phyloP scores from a whole-genome alignment of 2,113 vertebrate genomes.

The Salvelinus fontinalis region DNA sequence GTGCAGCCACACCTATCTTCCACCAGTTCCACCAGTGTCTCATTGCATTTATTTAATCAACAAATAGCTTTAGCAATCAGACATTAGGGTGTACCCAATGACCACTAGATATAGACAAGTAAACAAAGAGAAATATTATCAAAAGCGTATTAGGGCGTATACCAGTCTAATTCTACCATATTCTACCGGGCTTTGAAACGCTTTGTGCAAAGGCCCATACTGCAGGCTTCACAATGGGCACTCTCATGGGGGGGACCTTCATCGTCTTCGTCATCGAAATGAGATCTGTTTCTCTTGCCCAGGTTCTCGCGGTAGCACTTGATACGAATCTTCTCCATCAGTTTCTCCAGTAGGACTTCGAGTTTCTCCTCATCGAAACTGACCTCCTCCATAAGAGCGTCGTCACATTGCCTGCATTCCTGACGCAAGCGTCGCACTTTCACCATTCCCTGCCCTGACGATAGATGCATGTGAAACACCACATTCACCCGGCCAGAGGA shows the following conservation, averaged over 20 bases:
- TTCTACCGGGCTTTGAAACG: not conserved
- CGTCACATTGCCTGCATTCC: constrained; percentile 6
- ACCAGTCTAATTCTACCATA: too few relatives aligned
- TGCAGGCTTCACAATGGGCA: not conserved
- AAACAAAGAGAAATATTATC: too few relatives aligned
- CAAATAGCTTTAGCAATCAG: too few relatives aligned
- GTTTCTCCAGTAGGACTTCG: constrained; percentile 7
- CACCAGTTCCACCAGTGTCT: too few relatives aligned
- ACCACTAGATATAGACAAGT: too few relatives aligned
- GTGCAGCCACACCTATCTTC: too few relatives aligned
- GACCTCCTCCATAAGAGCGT: not conserved
- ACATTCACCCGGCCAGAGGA: constrained; percentile 1
- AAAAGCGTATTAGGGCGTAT: too few relatives aligned
- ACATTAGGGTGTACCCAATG: too few relatives aligned
- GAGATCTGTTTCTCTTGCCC: not conserved
- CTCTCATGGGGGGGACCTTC: not conserved
- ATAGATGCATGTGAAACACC: constrained; percentile 14
- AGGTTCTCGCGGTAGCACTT: not conserved
- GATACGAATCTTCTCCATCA: constrained; percentile 11
- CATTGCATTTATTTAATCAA: too few relatives aligned
- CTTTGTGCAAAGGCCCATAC: not conserved
- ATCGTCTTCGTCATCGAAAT: not conserved
- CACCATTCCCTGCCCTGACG: not conserved
- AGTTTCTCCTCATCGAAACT: not conserved
- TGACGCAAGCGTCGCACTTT: not conserved